Evolutionary conservation across 1,140 invertebrate genomes (phyloP).

Genomic region (Gonioctena quinquepunctata): DNA sequence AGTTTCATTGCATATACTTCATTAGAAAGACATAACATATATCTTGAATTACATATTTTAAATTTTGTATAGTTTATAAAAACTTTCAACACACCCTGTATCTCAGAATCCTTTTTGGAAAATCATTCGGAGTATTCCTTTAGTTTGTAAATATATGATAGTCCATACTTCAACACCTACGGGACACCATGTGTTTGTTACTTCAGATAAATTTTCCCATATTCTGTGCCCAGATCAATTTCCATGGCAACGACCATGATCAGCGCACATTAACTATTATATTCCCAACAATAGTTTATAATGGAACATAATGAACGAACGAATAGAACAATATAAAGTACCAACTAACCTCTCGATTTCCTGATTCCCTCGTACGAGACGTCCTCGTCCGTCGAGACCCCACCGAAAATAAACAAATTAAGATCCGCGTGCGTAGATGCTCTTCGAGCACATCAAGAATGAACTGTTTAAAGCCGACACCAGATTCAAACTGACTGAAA

Average conservation of each 20-base stretch:
- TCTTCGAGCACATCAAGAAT: neutral
- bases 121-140: too few species aligned
- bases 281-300: neutral
- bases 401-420: neutral
- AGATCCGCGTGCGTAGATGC: neutral
- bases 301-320: neutral
- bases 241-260: neutral
- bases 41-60: too few species aligned
- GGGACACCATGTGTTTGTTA: too few species aligned
- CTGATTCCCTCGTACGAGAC: neutral
- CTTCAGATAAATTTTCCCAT: too few species aligned
- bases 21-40: too few species aligned
- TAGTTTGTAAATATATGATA: too few species aligned
- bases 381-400: too few species aligned
- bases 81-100: too few species aligned
- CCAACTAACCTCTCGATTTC: neutral
- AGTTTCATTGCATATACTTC: too few species aligned
- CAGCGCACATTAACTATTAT: neutral
- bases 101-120: too few species aligned
- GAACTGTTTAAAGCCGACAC: neutral
- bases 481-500: slow-evolving; percentile 10
- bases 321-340: neutral
- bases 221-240: neutral
- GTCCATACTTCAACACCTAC: too few species aligned
- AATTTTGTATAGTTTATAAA: too few species aligned